phyloP scores from a whole-genome alignment of 2,797 vertebrate genomes.

The Nyctibius grandis region DNA sequence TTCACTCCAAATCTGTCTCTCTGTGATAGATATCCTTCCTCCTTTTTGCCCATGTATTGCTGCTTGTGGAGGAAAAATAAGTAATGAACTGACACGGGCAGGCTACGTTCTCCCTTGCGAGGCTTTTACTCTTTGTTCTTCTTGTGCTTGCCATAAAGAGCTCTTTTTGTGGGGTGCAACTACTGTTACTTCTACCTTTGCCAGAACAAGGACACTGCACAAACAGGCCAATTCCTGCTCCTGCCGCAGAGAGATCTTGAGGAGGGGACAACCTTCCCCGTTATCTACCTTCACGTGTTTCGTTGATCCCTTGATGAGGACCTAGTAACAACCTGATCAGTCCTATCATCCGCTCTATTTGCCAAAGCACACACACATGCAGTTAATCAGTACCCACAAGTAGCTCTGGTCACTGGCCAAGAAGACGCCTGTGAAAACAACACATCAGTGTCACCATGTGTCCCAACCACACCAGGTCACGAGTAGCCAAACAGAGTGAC shows the following conservation, averaged over 20 bases:
- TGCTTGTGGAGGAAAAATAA: neutral
- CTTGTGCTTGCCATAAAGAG: neutral
- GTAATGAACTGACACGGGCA: neutral
- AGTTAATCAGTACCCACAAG: neutral
- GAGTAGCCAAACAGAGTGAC: neutral
- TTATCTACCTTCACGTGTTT: neutral
- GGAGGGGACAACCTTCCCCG: neutral
- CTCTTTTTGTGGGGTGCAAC: neutral
- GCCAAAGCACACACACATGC: neutral
- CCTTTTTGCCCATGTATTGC: neutral
- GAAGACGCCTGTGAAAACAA: neutral
- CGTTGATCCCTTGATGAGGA: neutral
- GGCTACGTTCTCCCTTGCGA: neutral
- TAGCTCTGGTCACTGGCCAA: neutral
- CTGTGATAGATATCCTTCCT: neutral
- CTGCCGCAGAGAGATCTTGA: neutral
- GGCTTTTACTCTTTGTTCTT: neutral
- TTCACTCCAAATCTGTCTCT: neutral
- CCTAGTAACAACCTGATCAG: neutral
- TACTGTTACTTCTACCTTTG: neutral
- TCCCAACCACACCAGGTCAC: neutral
- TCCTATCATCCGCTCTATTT: neutral
- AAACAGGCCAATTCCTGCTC: neutral
- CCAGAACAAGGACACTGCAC: neutral
- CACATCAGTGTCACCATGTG: neutral